Evolutionary conservation across 2,888 invertebrate genomes (phyloP), one percentile per base, ranked within the genome.

Genomic region (Lasioglossum leucozonium): DNA sequence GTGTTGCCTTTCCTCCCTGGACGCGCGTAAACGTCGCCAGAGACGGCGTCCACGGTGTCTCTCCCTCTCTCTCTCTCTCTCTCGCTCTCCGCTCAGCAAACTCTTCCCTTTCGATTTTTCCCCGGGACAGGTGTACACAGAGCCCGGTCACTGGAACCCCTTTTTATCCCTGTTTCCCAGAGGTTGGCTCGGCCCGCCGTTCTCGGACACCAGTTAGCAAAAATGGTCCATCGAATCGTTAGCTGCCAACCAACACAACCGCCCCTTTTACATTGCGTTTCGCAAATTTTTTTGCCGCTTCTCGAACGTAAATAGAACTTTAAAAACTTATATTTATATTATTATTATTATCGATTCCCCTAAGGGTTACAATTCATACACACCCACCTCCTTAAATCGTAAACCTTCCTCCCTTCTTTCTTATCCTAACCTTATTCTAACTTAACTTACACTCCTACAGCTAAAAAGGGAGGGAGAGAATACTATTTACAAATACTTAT

Each of bases 1-100:
- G 65, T 82, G 74, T 74, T 77, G 71, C 75, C 72, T 78, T 71
- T 73, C 26, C 77, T 22, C 40, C 26, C 72, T 71, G 62, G 69
- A 78, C 74, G 40, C 42, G 11, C 69, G 34, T 62, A 72, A 77
- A 69, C 77, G 44, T 44, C 47, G 72, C n/a, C 65, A 26, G 55
- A 55, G 62, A 72, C 67, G 62, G 71, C 51, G 47, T 34, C 47
- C 51, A 18, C 58, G 8, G 18, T 16, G 62, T 34, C n/a, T n/a
- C n/a, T n/a, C n/a, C n/a, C n/a, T n/a, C n/a, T n/a, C n/a, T n/a
- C n/a, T n/a, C n/a, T n/a, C n/a, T n/a, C n/a, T n/a, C n/a, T n/a
- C n/a, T n/a, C n/a, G n/a, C n/a, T n/a, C n/a, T n/a, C 47, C 47
- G 22, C 62, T n/a, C 40, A 40, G 44, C 55, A 79, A 82, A 79